Conservation (phyloP, 1,140 invertebrate species). For the Tetramorium parvispinum region DNA sequence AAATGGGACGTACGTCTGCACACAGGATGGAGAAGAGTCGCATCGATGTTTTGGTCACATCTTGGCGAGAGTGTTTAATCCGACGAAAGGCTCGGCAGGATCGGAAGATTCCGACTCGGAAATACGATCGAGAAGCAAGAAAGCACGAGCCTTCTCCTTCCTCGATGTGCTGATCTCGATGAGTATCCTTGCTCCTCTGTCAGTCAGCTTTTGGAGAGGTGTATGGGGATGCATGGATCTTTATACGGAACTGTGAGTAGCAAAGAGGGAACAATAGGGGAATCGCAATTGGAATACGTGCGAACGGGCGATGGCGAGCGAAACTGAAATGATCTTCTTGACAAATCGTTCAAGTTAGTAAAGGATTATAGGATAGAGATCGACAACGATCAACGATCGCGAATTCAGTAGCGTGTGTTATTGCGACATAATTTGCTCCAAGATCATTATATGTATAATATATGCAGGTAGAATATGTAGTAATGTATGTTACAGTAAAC, state of each 20-base stretch:
- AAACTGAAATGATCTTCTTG: no score
- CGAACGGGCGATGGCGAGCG: not conserved
- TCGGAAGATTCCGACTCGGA: not conserved
- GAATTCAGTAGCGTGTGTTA: no score
- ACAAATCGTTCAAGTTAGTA: no score
- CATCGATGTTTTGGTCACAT: not conserved
- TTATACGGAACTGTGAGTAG: slow-evolving; percentile 79
- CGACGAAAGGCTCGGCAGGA: not conserved
- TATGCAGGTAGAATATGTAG: no score
- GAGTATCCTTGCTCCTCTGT: slow-evolving; percentile 87
- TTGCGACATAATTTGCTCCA: no score
- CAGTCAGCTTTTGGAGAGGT: slow-evolving; percentile 89
- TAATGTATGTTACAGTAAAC: no score
- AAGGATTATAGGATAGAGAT: no score
- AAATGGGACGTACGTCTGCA: no score
- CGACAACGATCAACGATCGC: no score
- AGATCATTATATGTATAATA: no score
- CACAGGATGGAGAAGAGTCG: not conserved
- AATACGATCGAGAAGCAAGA: slow-evolving; percentile 46
- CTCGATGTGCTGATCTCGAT: slow-evolving; percentile 69
- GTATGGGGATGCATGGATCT: slow-evolving; percentile 89
- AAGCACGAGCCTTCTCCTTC: slow-evolving; percentile 51
- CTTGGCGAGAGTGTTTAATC: not conserved
- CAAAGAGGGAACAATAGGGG: not conserved
- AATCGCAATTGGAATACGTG: not conserved